phyloP scores from a whole-genome alignment of 2,888 invertebrate genomes.

The Drosophila lutescens region DNA sequence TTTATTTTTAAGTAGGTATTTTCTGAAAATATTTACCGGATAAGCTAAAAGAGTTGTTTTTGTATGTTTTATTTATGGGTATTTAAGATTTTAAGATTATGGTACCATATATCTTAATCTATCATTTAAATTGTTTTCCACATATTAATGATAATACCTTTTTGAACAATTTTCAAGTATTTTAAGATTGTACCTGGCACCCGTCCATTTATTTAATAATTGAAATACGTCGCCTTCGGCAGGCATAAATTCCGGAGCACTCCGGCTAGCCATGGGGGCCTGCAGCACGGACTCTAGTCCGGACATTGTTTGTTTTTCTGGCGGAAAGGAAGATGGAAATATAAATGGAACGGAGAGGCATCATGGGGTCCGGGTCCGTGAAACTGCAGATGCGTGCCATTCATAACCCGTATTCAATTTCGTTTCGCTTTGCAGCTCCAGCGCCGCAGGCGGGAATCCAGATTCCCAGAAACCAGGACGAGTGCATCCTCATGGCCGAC shows the following conservation, averaged over 20 bases:
- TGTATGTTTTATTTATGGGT: no score
- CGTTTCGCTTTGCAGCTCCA: conserved; percentile 66
- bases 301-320: conserved; percentile 47
- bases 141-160: no score
- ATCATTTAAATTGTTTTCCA: no score
- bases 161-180: background rate
- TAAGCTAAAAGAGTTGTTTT: no score
- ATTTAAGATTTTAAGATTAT: no score
- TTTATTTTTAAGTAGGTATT: no score
- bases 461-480: conserved; percentile 6
- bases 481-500: conserved; percentile 24
- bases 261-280: conserved; percentile 47
- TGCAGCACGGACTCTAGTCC: conserved; percentile 15
- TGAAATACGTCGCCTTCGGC: background rate
- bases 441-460: conserved; percentile 45
- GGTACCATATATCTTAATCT: no score
- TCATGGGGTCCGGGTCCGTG: background rate
- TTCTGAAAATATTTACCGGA: no score
- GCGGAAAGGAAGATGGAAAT: conserved; percentile 26
- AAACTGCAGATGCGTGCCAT: conserved; percentile 45
- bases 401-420: conserved; percentile 76
- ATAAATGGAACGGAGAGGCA: conserved; percentile 14
- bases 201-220: background rate
- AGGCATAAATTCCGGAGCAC: conserved; percentile 50
- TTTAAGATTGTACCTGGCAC: background rate